Base-by-base conservation (phyloP, 2,113 vertebrate genomes). In the Nanorana parkeri region DNA sequence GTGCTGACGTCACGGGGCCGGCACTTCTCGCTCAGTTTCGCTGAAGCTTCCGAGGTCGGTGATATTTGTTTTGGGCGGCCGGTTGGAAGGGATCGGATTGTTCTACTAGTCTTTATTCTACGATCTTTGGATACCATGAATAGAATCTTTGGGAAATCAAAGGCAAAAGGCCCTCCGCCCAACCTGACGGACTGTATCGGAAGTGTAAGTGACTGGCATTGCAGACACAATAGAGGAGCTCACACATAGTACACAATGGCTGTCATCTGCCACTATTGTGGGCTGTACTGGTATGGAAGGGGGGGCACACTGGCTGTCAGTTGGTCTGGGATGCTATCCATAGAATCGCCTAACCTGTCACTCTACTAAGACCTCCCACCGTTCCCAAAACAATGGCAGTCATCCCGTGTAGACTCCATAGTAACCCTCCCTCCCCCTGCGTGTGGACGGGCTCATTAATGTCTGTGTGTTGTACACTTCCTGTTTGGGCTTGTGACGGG, bases 111-210 rank as follows among this genome's bases (percentile, higher is more conserved):
- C 17, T 21, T 17, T 10, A 1, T 47, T 17, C 21, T 11, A 1
- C 0, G 26, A 20, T 7, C 66, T n/a, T n/a, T n/a, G 32, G 32
- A 36, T 36, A 77, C 0, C 83, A 99, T 99, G 98, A 98, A 99
- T 84, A 95, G 97, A 41, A 93, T 99, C 81, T 99, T 99, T 76
- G 97, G 98, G 2, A 92, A 88, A 76, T 93, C 95, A 16, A 98
- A 96, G 86, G 90, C 95, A 0, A 98, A 98, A 88, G 96, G 66
- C 20, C 97, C 98, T 0, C 94, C 97, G 0, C 96, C 98, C 13
- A 99, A 96, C 89, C 91, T 99, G n/a, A 93, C 96, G 0, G 98
- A 99, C 91, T 99, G 97, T 78, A 99, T 99, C 83, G 95, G 95
- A 84, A 95, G 69, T 84, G 98, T 99, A 87, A 91, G 95, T 92